These are phyloP conservation scores for Callocephalon fimbriatum DNA, from an alignment of 2,113 vertebrate genomes.

Conservation along the genomic window DNA sequence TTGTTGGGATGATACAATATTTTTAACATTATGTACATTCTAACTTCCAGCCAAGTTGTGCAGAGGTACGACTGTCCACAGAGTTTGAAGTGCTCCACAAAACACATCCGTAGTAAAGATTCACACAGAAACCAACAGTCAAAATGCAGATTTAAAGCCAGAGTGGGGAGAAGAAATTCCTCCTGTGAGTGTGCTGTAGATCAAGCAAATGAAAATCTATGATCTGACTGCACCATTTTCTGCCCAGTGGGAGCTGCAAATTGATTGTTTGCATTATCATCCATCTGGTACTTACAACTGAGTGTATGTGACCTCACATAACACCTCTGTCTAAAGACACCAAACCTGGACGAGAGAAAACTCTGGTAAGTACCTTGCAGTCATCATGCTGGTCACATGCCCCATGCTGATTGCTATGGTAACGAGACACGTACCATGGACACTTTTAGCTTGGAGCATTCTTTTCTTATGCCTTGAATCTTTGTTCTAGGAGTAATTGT, in stretches of 20 bases:
- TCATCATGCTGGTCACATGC: slow-evolving; percentile 33
- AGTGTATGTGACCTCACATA: background rate
- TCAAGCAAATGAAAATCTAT: slow-evolving; percentile 10
- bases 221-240: background rate
- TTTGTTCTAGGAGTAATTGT: background rate
- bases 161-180: background rate
- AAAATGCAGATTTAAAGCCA: background rate
- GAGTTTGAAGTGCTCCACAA: background rate
- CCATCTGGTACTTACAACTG: background rate
- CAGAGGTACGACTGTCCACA: background rate
- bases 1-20: background rate
- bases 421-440: slow-evolving; percentile 56
- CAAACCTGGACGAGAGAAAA: background rate
- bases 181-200: background rate
- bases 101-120: fast-evolving
- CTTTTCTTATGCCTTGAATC: background rate
- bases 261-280: background rate
- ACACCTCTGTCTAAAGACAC: background rate
- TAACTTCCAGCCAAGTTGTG: background rate
- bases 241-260: slow-evolving; percentile 18
- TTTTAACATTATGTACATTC: background rate
- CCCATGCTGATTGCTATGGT: slow-evolving; percentile 43
- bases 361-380: background rate
- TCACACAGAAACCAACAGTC: fast-evolving
- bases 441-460: slow-evolving; percentile 4